These are phyloP conservation scores for Pachyrhynchus sulphureomaculatus DNA, from an alignment of 1,140 invertebrate species.

Conservation along the genomic window DNA sequence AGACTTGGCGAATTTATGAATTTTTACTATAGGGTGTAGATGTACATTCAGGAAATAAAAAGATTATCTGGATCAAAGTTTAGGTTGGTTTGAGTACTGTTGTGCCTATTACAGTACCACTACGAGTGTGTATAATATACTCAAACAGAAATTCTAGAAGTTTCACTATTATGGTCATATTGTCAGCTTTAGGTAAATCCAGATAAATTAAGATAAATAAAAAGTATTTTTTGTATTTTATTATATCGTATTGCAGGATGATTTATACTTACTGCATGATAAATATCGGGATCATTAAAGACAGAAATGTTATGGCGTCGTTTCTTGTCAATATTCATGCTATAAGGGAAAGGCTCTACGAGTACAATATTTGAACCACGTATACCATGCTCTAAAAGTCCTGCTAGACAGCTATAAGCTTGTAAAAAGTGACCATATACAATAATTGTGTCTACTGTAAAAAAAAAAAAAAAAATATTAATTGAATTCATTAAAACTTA, in stretches of 20 bases:
- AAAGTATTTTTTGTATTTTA: slow-evolving; percentile 8
- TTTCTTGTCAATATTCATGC: slow-evolving; percentile 36
- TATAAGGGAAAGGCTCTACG: slow-evolving; percentile 56
- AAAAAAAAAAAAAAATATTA: neutral
- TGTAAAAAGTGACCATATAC: slow-evolving; percentile 64
- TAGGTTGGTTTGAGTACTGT: too few relatives aligned
- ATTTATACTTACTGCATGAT: slow-evolving; percentile 20
- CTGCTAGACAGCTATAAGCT: slow-evolving; percentile 60
- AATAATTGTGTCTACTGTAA: slow-evolving; percentile 52
- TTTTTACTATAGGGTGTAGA: too few relatives aligned
- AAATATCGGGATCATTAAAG: slow-evolving; percentile 44
- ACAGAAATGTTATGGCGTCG: slow-evolving; percentile 41
- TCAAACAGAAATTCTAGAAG: too few relatives aligned
- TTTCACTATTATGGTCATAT: too few relatives aligned
- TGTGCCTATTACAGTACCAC: too few relatives aligned
- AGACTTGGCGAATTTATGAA: too few relatives aligned
- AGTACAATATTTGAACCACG: slow-evolving; percentile 54
- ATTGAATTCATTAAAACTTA: too few relatives aligned
- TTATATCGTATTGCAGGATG: too few relatives aligned
- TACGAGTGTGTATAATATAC: too few relatives aligned
- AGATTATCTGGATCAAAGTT: too few relatives aligned
- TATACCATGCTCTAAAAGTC: slow-evolving; percentile 59
- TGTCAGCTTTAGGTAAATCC: too few relatives aligned
- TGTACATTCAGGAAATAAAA: too few relatives aligned
- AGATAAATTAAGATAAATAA: neutral